Base-by-base conservation (phyloP, 2,888 invertebrate genomes). In the Tillus elongatus region DNA sequence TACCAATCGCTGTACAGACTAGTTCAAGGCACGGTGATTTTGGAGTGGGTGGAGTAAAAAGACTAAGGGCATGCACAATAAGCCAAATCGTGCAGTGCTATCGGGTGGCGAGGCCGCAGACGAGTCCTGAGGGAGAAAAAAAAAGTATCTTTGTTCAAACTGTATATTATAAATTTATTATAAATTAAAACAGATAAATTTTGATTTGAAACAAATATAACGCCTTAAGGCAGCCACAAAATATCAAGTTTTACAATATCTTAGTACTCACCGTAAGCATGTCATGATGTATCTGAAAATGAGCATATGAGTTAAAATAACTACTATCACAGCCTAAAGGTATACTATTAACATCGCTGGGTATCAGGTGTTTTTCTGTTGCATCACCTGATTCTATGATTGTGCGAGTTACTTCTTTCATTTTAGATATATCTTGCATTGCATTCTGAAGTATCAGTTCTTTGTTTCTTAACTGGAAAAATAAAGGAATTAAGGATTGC, bases 231-330 rank as follows among this genome's bases (percentile, higher is more conserved):
- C n/a, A n/a, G n/a, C n/a, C n/a, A n/a, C n/a, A n/a, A n/a, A n/a
- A n/a, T n/a, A n/a, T n/a, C n/a, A n/a, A n/a, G 24, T 19, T 19
- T 19, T 19, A 8, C 24, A 19, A 19, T 19, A 19, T 19, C 24
- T 19, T n/a, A 9, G 13, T 27, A 57, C 61, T 61, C 67, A 82
- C 82, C 56, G 83, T 82, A 24, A 96, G 71, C 96, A 96, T 96
- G 57, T 91, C 90, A 58, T 88, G 82, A 66, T 96, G 96, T 54
- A 93, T 93, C 13, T 82, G 80, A 66, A 86, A 90, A 66, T 92
- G 91, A 34, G 88, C 80, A 57, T 93, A 93, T 2, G 87, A 83
- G 54, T 73, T 79, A 47, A 87, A 87, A 62, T 87, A 87, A 31
- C 78, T 77, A 51, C 77, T 79, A 58, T 91, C 91, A 50, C 75